These are phyloP conservation scores for Chrysoperla carnea DNA, from an alignment of 1,140 invertebrate genomes.

Conservation along the genomic window DNA sequence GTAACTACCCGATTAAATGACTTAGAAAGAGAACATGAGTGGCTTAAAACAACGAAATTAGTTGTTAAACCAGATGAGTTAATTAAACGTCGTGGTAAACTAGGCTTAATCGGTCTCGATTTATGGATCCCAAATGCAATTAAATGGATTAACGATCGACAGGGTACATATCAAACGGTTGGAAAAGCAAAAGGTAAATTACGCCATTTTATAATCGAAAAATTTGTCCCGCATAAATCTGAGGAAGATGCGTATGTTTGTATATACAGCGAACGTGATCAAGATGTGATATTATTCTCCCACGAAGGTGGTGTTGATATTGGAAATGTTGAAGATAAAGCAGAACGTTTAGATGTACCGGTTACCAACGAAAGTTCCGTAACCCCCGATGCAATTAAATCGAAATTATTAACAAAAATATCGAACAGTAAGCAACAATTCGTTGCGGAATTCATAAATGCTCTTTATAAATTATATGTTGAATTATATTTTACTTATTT, in stretches of 20 bases:
- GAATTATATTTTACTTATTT: constrained; percentile 92
- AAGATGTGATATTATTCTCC: constrained; percentile 87
- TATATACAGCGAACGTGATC: constrained; percentile 78
- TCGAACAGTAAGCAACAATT: constrained; percentile 41
- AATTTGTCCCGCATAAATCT: constrained; percentile 77
- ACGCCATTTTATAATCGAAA: constrained; percentile 86
- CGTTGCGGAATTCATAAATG: constrained; percentile 62
- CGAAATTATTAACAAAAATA: constrained; percentile 45
- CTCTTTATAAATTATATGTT: constrained; percentile 72
- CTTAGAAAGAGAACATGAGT: constrained; percentile 54
- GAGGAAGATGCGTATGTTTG: constrained; percentile 90
- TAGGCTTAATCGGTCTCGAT: no score
- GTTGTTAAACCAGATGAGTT: constrained; percentile 95
- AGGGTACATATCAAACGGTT: constrained; percentile 65
- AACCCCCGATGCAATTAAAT: constrained; percentile 39
- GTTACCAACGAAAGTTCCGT: constrained; percentile 35
- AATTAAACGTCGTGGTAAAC: constrained; percentile 88
- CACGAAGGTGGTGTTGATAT: constrained; percentile 93
- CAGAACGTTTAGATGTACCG: constrained; percentile 51
- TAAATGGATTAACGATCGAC: constrained; percentile 69
- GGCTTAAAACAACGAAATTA: constrained; percentile 60
- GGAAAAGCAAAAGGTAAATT: constrained; percentile 70
- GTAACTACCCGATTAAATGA: constrained; percentile 60
- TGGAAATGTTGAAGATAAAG: constrained; percentile 90
- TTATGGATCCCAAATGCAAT: no score